A percentile compares a stretch with the other conserved stretches of the same genome.
Evolutionary conservation across 2,113 vertebrate genomes (phyloP).

Genomic region (Rhea americana): DNA sequence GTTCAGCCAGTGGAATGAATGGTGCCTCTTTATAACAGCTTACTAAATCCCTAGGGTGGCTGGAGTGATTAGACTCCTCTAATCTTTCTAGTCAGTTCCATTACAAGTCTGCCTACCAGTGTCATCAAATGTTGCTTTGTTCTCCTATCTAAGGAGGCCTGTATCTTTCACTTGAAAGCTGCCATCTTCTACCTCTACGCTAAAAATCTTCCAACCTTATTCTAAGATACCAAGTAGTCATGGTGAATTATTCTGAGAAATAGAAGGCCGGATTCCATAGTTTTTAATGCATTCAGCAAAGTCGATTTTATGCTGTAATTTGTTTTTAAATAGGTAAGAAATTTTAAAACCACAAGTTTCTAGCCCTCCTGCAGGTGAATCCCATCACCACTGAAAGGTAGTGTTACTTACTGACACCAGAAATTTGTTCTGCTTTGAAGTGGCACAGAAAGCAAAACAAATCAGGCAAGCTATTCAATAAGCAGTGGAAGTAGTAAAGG

Average conservation of each 20-base stretch:
- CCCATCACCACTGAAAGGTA: neutral
- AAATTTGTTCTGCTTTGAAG: neutral
- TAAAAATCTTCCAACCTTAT: neutral
- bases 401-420: neutral
- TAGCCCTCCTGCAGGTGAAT: neutral
- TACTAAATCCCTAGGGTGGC: neutral
- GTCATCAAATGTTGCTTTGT: neutral
- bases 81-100: neutral
- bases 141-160: neutral
- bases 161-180: neutral
- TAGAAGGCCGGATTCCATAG: neutral
- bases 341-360: neutral
- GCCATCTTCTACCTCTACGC: neutral
- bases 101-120: neutral
- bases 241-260: neutral
- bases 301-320: neutral
- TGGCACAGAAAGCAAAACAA: neutral
- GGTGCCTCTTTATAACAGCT: neutral
- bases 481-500: neutral
- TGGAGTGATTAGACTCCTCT: neutral
- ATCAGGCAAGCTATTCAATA: neutral
- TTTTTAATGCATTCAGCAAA: neutral
- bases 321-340: neutral
- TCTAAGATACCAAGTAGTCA: neutral
- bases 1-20: neutral